phyloP scores from a whole-genome alignment of 1,140 invertebrate genomes.

The Drosophila rhopaloa region DNA sequence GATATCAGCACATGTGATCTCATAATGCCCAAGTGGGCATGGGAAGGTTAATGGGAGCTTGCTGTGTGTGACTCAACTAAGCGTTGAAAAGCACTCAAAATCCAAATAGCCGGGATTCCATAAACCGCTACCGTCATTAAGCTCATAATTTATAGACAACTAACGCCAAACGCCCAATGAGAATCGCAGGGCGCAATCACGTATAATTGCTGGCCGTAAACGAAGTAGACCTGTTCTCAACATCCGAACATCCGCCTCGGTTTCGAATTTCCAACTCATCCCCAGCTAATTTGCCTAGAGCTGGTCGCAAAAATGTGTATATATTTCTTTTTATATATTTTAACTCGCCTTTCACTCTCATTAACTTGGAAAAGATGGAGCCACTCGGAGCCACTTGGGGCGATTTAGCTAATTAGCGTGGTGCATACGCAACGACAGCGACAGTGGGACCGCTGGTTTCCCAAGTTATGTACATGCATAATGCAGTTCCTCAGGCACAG shows the following conservation, averaged over 20 bases:
- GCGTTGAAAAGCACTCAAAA: slow-evolving; percentile 30
- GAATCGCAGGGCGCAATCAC: slow-evolving; percentile 4
- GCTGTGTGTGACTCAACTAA: slow-evolving; percentile 30
- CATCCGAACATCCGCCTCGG: slow-evolving; percentile 9
- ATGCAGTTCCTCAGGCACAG: slow-evolving; percentile 49
- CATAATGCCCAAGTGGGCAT: slow-evolving; percentile 45
- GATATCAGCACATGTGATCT: slow-evolving; percentile 61
- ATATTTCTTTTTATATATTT: slow-evolving; percentile 29
- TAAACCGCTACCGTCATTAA: slow-evolving; percentile 36
- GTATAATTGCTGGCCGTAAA: slow-evolving; percentile 39
- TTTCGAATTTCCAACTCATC: slow-evolving; percentile 32
- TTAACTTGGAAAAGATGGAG: slow-evolving; percentile 48
- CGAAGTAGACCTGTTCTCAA: slow-evolving; percentile 28
- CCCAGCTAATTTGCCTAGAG: slow-evolving; percentile 18
- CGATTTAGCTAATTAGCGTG: slow-evolving; percentile 70
- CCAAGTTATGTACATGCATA: slow-evolving; percentile 72
- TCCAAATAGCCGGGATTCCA: slow-evolving; percentile 33
- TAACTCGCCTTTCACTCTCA: slow-evolving; percentile 74
- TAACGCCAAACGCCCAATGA: slow-evolving; percentile 19
- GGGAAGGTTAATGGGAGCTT: slow-evolving; percentile 26
- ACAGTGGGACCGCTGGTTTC: slow-evolving; percentile 32
- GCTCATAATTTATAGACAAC: slow-evolving; percentile 50
- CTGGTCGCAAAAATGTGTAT: slow-evolving; percentile 7
- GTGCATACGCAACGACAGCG: slow-evolving; percentile 61
- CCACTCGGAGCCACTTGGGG: slow-evolving; percentile 34